Evolutionary conservation across 2,888 invertebrate species (phyloP), one percentile per base, ranked within the genome.

Genomic region (Ormyrus labotus): DNA sequence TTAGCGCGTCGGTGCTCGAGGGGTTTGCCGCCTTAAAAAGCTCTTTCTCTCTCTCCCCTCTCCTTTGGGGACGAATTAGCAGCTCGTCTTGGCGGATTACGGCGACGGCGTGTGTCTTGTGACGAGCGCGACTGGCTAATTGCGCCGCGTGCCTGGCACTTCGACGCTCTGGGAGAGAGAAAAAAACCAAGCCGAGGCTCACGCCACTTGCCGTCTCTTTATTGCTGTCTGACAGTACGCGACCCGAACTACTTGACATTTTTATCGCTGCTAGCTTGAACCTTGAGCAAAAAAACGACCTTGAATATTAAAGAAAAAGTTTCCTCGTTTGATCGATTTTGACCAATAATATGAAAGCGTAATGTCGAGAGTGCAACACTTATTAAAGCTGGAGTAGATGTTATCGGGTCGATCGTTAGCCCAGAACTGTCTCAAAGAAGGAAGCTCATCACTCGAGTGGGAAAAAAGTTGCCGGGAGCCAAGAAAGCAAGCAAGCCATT

Each of bases 121-220:
- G 51, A 19, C 60, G 51, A 50, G 60, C 67, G 65, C 61, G n/a
- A 34, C 51, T 45, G 69, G 64, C 73, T 78, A 78, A 78, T 78
- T 80, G 69, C 78, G n/a, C 55, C 57, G n/a, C 77, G 83, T 83
- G 83, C 83, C 86, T 85, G 86, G 87, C 87, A 87, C 87, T 86
- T 86, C 85, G 85, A 80, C 34, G 34, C 34, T 34, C 34, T 1
- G 34, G 34, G 34, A 34, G 34, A 34, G 4, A 34, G 3, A 2
- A 34, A 34, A 34, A 34, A 34, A 34, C 34, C 34, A 34, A 34
- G 34, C 4, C 34, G 34, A 34, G 4, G 34, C 34, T 34, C 34
- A 2, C 73, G 47, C 50, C 50, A 34, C 57, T 50, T 3, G 47
- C 48, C 53, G 53, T 2, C 9, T 69, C 61, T 60, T 61, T 51